These are phyloP conservation scores for Ochlodes sylvanus DNA, from an alignment of 2,888 invertebrate species.

Conservation along the genomic window DNA sequence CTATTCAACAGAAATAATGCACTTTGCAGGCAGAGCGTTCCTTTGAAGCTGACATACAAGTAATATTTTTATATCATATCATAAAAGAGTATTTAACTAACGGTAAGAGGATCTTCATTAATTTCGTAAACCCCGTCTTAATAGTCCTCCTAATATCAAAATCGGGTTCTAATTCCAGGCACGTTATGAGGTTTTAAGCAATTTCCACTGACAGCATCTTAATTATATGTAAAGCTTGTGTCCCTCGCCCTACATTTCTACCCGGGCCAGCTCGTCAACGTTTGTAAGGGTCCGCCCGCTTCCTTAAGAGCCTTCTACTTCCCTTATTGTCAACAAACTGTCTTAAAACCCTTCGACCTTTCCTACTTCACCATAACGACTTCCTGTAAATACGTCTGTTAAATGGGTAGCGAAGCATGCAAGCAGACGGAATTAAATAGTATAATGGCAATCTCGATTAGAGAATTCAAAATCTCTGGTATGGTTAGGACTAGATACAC, in stretches of 20 bases:
- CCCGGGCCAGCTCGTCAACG: conserved; percentile 19
- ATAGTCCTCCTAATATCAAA: conserved; percentile 24
- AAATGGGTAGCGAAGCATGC: background rate
- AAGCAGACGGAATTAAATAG: no score
- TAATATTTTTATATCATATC: background rate
- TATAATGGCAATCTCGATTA: no score
- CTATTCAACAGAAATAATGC: conserved; percentile 12
- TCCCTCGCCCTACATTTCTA: conserved; percentile 32
- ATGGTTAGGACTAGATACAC: no score
- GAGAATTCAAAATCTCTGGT: no score
- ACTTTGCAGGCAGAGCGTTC: background rate
- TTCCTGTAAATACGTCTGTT: conserved; percentile 7
- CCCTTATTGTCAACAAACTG: conserved; percentile 24
- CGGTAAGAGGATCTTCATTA: background rate
- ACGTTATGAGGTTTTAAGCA: conserved; percentile 32
- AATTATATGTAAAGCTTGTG: conserved; percentile 35
- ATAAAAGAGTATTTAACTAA: background rate
- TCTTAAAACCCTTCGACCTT: conserved; percentile 16
- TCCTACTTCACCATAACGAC: conserved; percentile 13
- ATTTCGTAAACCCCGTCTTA: conserved; percentile 13
- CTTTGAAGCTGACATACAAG: background rate
- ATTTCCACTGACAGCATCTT: conserved; percentile 31
- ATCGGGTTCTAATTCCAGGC: conserved; percentile 28
- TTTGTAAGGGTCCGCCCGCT: conserved; percentile 17
- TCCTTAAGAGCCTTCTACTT: conserved; percentile 24